Evolutionary conservation across 2,113 vertebrate species (phyloP).

Genomic region (Oceanites oceanicus): DNA sequence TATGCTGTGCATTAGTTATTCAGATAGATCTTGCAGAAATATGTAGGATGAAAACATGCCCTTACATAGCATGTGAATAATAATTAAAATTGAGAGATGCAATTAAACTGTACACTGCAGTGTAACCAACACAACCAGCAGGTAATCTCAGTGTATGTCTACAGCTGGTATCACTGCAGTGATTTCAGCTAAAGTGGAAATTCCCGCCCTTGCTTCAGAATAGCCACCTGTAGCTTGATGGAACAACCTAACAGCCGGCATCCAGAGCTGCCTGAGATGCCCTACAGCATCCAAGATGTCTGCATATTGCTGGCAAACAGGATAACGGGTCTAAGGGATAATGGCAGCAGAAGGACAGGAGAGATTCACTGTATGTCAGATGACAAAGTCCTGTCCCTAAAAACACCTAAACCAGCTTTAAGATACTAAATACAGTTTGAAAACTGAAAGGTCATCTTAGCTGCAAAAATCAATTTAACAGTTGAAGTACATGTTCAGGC

Average conservation of each 20-base stretch:
- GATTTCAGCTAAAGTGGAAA: neutral
- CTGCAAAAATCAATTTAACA: neutral
- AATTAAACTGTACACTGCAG: neutral
- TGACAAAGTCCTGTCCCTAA: neutral
- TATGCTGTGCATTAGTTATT: neutral
- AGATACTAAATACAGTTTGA: neutral
- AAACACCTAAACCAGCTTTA: neutral
- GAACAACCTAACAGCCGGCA: neutral
- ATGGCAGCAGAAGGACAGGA: neutral
- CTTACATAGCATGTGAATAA: neutral
- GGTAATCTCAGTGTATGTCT: neutral
- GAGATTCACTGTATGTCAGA: neutral
- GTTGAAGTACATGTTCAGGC: neutral
- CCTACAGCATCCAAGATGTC: neutral
- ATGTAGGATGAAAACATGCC: neutral
- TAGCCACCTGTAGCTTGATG: neutral
- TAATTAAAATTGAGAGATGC: neutral
- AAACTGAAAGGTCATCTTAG: neutral
- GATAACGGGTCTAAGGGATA: neutral
- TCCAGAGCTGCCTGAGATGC: neutral
- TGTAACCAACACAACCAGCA: neutral
- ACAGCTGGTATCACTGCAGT: neutral
- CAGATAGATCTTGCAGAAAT: neutral
- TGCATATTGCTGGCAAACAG: neutral
- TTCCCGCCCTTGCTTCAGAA: fast-evolving